Evolutionary conservation across 2,113 vertebrate species (phyloP).

Genomic region (Campylomormyrus numenius): DNA sequence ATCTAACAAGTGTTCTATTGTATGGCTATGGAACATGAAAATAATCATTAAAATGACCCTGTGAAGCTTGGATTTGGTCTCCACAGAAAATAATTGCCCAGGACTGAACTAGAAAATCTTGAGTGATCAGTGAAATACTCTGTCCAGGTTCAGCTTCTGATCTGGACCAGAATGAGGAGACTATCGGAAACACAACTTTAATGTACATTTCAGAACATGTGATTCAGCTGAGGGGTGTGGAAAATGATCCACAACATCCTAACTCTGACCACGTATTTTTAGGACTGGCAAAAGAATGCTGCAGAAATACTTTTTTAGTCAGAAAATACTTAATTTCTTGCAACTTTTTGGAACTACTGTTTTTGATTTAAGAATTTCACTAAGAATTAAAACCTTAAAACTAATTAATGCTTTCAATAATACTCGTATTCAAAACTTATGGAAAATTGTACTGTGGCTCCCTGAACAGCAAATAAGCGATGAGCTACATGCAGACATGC

Average conservation of each 20-base stretch:
- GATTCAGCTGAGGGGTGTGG: not conserved
- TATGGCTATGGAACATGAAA: not conserved
- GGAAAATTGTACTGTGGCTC: not conserved
- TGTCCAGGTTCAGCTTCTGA: not conserved
- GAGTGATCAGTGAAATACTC: not conserved
- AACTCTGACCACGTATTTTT: not conserved
- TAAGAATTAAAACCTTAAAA: not conserved
- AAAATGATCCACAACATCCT: not conserved
- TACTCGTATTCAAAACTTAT: not conserved
- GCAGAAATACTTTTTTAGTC: not conserved
- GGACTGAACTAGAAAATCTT: not conserved
- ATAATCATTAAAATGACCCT: not conserved
- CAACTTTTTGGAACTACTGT: not conserved
- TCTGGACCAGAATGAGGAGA: not conserved
- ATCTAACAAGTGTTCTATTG: not conserved
- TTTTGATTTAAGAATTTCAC: not conserved
- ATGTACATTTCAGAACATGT: not conserved
- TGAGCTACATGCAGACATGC: not conserved
- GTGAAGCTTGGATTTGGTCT: not conserved
- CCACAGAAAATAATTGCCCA: not conserved
- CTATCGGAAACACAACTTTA: not conserved
- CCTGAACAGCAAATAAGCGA: not conserved
- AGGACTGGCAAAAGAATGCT: not conserved
- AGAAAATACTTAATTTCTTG: not conserved
- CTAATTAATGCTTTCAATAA: not conserved